A percentile compares a stretch with the other conserved stretches of the same genome.
phyloP scores from a whole-genome alignment of 2,113 vertebrate species.

The Coryphaenoides rupestris region DNA sequence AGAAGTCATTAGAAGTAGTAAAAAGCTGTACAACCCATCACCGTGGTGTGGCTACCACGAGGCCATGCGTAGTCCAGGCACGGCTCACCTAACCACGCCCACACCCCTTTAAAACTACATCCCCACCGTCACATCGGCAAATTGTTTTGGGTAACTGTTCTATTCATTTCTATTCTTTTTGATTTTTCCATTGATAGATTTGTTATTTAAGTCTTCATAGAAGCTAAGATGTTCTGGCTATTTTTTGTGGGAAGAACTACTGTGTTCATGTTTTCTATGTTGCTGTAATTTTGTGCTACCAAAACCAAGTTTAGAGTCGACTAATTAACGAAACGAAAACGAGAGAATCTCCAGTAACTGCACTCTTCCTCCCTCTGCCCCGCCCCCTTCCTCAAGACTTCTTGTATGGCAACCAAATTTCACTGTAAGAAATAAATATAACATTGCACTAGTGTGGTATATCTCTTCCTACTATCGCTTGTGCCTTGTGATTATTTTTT shows the following conservation, averaged over 20 bases:
- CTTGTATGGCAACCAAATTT: conserved; percentile 96
- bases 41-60: conserved; percentile 64
- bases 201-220: conserved; percentile 67
- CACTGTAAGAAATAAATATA: conserved; percentile 97
- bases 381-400: conserved; percentile 79
- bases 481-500: conserved; percentile 20
- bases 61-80: conserved; percentile 71
- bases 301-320: conserved; percentile 86
- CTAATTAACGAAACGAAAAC: conserved; percentile 73
- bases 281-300: conserved; percentile 96
- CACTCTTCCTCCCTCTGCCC: conserved; percentile 42
- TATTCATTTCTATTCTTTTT: conserved; percentile 16
- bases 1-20: conserved; percentile 75
- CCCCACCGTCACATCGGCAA: conserved; percentile 50
- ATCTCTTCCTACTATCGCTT: conserved; percentile 35
- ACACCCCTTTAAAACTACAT: conserved; percentile 48
- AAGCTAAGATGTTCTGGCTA: conserved; percentile 80
- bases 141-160: conserved; percentile 41
- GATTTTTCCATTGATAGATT: conserved; percentile 47
- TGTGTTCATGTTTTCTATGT: conserved; percentile 91
- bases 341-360: conserved; percentile 86
- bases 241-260: conserved; percentile 84
- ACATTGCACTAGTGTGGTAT: conserved; percentile 87
- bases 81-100: conserved; percentile 55
- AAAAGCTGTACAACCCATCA: conserved; percentile 60